phyloP scores from a whole-genome alignment of 2,888 invertebrate species.

The Netelia virgata region DNA sequence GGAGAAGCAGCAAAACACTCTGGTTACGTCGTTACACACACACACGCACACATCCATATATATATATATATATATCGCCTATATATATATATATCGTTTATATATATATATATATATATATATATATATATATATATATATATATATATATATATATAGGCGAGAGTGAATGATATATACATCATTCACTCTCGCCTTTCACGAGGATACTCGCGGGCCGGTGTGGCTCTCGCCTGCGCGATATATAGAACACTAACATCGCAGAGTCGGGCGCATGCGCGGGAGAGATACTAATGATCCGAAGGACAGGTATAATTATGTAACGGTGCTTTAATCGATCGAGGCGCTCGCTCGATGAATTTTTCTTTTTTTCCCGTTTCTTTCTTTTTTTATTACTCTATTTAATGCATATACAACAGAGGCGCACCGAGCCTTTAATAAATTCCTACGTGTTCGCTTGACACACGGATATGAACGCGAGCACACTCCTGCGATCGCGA shows the following conservation, averaged over 20 bases:
- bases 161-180: too few species aligned
- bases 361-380: not conserved
- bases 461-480: not conserved
- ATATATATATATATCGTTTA: not conserved
- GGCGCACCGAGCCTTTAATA: constrained; percentile 5
- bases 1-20: constrained; percentile 59
- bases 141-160: not conserved
- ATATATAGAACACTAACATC: constrained; percentile 21
- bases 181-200: constrained; percentile 64
- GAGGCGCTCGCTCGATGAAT: constrained; percentile 11
- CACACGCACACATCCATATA: not conserved
- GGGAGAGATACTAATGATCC: constrained; percentile 62
- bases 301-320: constrained; percentile 67
- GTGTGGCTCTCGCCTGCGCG: constrained; percentile 26
- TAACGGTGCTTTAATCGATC: constrained; percentile 62
- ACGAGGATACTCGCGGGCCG: constrained; percentile 55
- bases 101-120: not conserved
- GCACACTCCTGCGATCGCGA: not conserved
- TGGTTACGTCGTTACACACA: constrained; percentile 55
- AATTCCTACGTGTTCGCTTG: not conserved
- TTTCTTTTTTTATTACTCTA: not conserved
- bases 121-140: not conserved
- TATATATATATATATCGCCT: not conserved
- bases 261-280: too few species aligned
- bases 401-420: constrained; percentile 31